phyloP scores from a whole-genome alignment of 2,888 invertebrate genomes.

The Maniola hyperantus region DNA sequence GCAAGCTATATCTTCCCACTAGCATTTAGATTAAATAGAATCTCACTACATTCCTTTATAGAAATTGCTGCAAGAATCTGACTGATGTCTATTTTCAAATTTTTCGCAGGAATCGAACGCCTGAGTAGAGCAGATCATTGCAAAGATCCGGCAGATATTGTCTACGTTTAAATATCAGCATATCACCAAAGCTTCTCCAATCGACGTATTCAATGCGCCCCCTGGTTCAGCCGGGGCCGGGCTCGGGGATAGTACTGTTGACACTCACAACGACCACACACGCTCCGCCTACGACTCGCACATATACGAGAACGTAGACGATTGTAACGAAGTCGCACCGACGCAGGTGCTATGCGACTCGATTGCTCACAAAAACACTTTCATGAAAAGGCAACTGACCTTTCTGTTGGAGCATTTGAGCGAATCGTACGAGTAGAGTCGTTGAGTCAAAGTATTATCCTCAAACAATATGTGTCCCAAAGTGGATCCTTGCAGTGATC shows the following conservation, averaged over 20 bases:
- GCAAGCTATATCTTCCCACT: conserved; percentile 63
- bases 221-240: conserved; percentile 62
- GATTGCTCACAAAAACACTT: conserved; percentile 76
- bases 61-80: conserved; percentile 61
- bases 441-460: conserved; percentile 73
- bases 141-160: conserved; percentile 91
- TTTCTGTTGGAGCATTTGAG: conserved; percentile 85
- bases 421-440: conserved; percentile 84
- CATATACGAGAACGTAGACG: conserved; percentile 63
- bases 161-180: conserved; percentile 88
- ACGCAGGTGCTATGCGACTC: conserved; percentile 75
- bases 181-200: conserved; percentile 76
- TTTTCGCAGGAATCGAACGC: conserved; percentile 91
- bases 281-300: conserved; percentile 50
- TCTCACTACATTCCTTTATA: conserved; percentile 50
- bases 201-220: conserved; percentile 76
- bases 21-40: conserved; percentile 59
- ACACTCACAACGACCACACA: conserved; percentile 64
- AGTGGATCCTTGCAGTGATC: conserved; percentile 83
- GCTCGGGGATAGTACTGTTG: conserved; percentile 70
- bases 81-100: conserved; percentile 71
- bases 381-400: conserved; percentile 80
- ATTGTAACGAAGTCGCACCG: conserved; percentile 74
- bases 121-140: conserved; percentile 94
- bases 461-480: conserved; percentile 75